Evolutionary conservation across 2,888 invertebrate genomes (phyloP), one percentile per base, ranked within the genome.

Genomic region (Athetis lepigone): DNA sequence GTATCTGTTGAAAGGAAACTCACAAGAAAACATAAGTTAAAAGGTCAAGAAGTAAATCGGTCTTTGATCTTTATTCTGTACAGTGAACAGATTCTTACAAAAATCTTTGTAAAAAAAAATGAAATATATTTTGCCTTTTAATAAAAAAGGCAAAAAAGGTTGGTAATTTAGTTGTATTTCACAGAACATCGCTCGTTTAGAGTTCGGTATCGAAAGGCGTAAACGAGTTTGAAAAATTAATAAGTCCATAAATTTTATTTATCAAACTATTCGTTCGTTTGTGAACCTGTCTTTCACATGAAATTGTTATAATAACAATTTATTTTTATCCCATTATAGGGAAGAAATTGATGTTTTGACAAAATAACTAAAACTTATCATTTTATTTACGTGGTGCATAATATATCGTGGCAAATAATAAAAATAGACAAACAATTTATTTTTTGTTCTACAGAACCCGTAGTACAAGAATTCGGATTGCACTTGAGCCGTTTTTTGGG

Each of bases 21-120:
- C 19, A 4, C 7, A 40, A 16, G 11, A 9, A 61, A 55, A 21
- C 13, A 25, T 54, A n/a, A 37, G 29, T 11, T 4, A 42, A n/a
- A 37, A 46, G 61, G 39, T 46, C 50, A 47, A 68, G 1, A 21
- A 33, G 1, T 29, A 9, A 49, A 43, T 29, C 7, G 11, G 1
- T n/a, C 25, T 69, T 52, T 61, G 40, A 52, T 70, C 13, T 51
- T 2, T 19, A 42, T 16, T 51, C 4, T 8, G 19, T 25, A 21
- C 6, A 33, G 0, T 23, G n/a, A 27, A n/a, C 18, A 13, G 27
- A 33, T 55, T 43, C 29, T 49, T 21, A 42, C 13, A 37, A 43
- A 18, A 39, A 25, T 29, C 19, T 25, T 21, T 25, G 23, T 43
- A 18, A 47, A 37, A 49, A 42, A 7, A n/a, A 7, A 43, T 43